phyloP scores from a whole-genome alignment of 2,797 vertebrate species.

The Cuniculus paca region DNA sequence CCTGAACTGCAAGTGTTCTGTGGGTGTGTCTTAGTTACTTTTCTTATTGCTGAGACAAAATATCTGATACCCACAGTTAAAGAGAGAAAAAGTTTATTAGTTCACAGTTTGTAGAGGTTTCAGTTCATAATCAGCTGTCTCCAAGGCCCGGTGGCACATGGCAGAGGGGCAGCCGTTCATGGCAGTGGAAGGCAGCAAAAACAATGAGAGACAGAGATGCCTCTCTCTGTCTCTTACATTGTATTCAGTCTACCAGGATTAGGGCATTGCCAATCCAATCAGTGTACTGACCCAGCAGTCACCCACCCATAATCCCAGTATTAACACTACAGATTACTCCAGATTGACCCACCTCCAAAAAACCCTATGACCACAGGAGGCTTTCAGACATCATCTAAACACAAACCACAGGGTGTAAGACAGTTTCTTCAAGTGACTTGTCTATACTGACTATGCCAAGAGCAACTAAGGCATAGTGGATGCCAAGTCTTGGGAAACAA shows the following conservation, averaged over 20 bases:
- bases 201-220: background rate
- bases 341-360: background rate
- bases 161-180: background rate
- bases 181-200: background rate
- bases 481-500: background rate
- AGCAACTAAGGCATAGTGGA: background rate
- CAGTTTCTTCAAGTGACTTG: background rate
- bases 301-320: background rate
- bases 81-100: background rate
- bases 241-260: too few species aligned
- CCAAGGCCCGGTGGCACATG: background rate
- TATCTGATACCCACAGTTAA: background rate
- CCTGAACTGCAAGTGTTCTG: conserved; percentile 43
- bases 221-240: too few species aligned
- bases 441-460: background rate
- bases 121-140: background rate
- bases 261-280: too few species aligned
- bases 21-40: background rate
- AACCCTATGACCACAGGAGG: background rate
- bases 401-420: background rate
- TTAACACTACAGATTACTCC: background rate
- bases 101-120: background rate
- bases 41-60: background rate
- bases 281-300: background rate
- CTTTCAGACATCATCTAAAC: background rate